Evolutionary conservation across 2,888 invertebrate species (phyloP), one percentile per base, ranked within the genome.

Genomic region (Cataglyphis livida): DNA sequence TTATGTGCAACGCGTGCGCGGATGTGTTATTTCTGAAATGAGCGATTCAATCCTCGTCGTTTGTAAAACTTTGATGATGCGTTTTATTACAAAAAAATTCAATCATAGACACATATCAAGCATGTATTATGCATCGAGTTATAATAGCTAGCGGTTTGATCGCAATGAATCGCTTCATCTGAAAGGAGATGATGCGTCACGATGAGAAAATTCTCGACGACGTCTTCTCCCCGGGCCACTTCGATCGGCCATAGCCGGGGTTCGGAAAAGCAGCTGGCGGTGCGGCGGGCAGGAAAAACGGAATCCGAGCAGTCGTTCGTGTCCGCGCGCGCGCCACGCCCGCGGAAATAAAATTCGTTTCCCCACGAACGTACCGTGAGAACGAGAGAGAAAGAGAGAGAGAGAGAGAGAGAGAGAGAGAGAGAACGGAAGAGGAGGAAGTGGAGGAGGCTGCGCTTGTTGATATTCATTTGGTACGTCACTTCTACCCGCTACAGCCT

Each of bases 391-490:
- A 18, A 1, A 48, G 6, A 25, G 48, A 61, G 6, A n/a, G 38
- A 44, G 35, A 44, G 18, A 54, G 44, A 57, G 28, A 25, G 15
- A 32, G 44, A 32, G 32, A 62, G 57, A 62, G 15, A 35, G 21
- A 57, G 79, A 68, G 18, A 25, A 35, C 7, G 35, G 59, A 48
- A 38, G 44, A 10, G 62, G 28, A 44, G 78, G 64, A 59, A 15
- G 76, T 28, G 76, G 35, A 73, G 65, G 82, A 85, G 83, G 87
- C 89, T 87, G 89, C 85, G 90, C 84, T 89, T 90, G 89, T 89
- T 90, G 89, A 89, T 89, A 89, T 89, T 90, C 89, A 88, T 90
- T 89, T 90, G 85, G 89, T 85, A 89, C 87, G 90, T 88, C 90
- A 88, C 89, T 90, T 90, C 85, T 88, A 76, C 79, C 85, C 87